Evolutionary conservation across 2,797 vertebrate species (phyloP).

Genomic region (Parambassis ranga): DNA sequence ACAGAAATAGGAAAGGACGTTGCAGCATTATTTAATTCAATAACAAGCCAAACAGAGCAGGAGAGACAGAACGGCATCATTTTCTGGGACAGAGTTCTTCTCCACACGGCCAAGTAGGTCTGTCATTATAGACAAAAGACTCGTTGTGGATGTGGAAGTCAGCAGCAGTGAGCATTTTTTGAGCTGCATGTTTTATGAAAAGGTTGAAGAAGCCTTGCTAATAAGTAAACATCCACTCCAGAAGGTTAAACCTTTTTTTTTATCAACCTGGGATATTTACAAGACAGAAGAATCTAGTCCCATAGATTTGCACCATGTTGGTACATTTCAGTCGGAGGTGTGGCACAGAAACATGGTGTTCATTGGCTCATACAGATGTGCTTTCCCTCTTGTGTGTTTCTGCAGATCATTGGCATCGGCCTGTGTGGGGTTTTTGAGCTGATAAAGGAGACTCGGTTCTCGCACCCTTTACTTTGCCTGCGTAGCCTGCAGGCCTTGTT

Average conservation of each 20-base stretch:
- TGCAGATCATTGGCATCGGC: constrained; percentile 90
- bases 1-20: background rate
- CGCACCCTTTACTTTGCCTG: constrained; percentile 95
- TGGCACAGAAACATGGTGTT: too few species aligned
- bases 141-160: constrained; percentile 22
- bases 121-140: constrained; percentile 26
- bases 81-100: constrained; percentile 46
- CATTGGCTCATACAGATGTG: constrained; percentile 11
- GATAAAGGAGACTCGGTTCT: constrained; percentile 98
- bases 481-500: constrained; percentile 96
- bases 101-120: background rate
- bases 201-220: background rate
- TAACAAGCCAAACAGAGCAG: constrained; percentile 35
- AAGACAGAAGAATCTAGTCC: too few species aligned
- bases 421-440: constrained; percentile 98
- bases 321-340: background rate
- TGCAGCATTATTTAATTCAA: constrained; percentile 9
- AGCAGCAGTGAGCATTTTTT: background rate
- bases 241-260: background rate
- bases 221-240: background rate
- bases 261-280: background rate
- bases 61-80: background rate
- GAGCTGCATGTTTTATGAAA: background rate
- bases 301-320: background rate
- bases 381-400: constrained; percentile 18